Evolutionary conservation across 2,797 vertebrate species (phyloP).

Genomic region (Labroides dimidiatus): DNA sequence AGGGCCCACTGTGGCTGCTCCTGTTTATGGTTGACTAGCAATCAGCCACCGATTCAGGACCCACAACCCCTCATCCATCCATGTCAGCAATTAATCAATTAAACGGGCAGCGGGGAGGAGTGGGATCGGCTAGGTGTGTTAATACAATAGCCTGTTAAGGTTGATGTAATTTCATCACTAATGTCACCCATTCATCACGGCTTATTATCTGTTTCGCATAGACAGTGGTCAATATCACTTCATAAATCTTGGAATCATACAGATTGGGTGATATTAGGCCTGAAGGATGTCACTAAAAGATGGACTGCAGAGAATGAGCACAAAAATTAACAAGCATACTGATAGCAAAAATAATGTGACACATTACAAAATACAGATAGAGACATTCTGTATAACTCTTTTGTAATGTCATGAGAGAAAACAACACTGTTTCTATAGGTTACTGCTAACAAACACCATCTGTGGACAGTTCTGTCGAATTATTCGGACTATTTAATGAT

Average conservation of each 20-base stretch:
- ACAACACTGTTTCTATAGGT: conserved; percentile 9
- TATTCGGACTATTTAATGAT: conserved; percentile 5
- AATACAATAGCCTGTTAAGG: conserved; percentile 80
- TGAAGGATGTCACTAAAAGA: conserved; percentile 58
- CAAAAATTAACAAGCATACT: conserved; percentile 40
- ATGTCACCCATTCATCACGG: conserved; percentile 80
- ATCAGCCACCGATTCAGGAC: conserved; percentile 80
- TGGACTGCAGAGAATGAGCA: conserved; percentile 37
- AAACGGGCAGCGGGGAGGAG: conserved; percentile 70
- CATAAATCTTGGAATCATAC: conserved; percentile 72
- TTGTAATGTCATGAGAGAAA: conserved; percentile 4
- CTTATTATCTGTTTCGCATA: conserved; percentile 78
- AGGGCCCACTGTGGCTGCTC: conserved; percentile 75
- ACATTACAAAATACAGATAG: conserved; percentile 9
- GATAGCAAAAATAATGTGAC: conserved; percentile 17
- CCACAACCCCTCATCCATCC: conserved; percentile 79
- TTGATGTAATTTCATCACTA: conserved; percentile 83
- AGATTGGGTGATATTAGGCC: conserved; percentile 63
- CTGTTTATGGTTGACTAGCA: conserved; percentile 84
- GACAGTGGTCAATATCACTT: conserved; percentile 81
- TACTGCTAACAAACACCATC: conserved; percentile 6
- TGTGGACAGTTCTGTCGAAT: background rate
- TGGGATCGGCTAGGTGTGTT: conserved; percentile 76
- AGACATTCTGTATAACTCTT: conserved; percentile 8
- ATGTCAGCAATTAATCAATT: conserved; percentile 84